Evolutionary conservation across 2,113 vertebrate species (phyloP).

Genomic region (Morphnarchus princeps): DNA sequence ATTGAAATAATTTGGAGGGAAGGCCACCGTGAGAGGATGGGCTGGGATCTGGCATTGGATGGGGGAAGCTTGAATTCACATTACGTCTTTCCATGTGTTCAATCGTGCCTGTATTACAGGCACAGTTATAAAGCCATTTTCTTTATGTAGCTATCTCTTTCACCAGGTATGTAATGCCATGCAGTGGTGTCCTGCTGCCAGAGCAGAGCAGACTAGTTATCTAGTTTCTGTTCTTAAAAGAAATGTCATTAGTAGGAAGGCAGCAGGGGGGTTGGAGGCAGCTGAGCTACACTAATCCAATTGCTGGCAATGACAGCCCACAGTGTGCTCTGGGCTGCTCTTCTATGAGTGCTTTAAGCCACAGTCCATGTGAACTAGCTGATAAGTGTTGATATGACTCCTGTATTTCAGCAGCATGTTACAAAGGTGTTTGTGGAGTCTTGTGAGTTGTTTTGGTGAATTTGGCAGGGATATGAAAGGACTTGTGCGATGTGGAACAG

Average conservation of each 20-base stretch:
- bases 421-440: background rate
- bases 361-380: fast-evolving
- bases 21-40: background rate
- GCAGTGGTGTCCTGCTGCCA: background rate
- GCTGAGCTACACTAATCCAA: background rate
- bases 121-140: background rate
- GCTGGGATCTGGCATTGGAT: background rate
- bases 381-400: background rate
- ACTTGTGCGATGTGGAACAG: background rate
- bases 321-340: background rate
- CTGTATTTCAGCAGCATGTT: background rate
- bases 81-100: background rate
- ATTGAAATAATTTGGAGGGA: background rate
- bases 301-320: background rate
- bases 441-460: background rate
- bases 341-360: fast-evolving
- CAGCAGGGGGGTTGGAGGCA: background rate
- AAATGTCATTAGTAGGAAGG: background rate
- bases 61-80: background rate
- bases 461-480: background rate
- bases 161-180: background rate
- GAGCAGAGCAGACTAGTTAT: background rate
- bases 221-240: background rate
- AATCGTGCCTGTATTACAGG: fast-evolving
- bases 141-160: background rate